Evolutionary conservation across 2,113 vertebrate species (phyloP), one percentile per base, ranked within the genome.

Genomic region (Acinonyx jubatus): DNA sequence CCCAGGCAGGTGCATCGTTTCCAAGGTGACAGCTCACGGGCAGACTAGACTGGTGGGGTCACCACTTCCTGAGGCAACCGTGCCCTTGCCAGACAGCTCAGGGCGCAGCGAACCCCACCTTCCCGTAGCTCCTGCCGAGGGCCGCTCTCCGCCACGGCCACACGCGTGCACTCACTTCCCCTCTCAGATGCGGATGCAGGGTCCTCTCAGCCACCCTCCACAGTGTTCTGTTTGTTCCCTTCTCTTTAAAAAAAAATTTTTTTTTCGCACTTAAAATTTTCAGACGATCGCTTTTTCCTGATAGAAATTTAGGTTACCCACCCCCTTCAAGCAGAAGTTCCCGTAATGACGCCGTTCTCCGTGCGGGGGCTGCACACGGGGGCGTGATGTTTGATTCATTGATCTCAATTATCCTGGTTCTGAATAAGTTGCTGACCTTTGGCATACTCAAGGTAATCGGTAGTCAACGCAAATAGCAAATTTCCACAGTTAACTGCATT

Each of bases 101-200:
- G 76, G 29, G 0, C 0, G 7, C 15, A 27, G 73, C 3, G 1
- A 45, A 29, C 13, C 73, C 23, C 25, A 1, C 68, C 6, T 5
- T 15, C 7, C 33, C 3, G 5, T 19, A 1, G 14, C 55, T 33
- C 31, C 89, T 15, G 1, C 27, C 1, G 0, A 21, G 0, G 1
- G 48, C 14, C 3, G 15, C 2, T 45, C 86, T 69, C n/a, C 4
- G 3, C 14, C 5, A 33, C 0, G 3, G 27, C 31, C 48, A 8
- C 45, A 5, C 6, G 9, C 8, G 10, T 0, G 4, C 5, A 6
- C 5, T 5, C 66, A 33, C n/a, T 8, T 5, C 7, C 31, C 12
- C 4, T 16, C 36, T 18, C 25, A 27, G 38, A 5, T 3, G 3
- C 3, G 5, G 5, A 2, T 0, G 0, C 33, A 0, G 16, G 16